Base-by-base conservation (phyloP, 2,888 invertebrate genomes). In the Erebia epiphron region DNA sequence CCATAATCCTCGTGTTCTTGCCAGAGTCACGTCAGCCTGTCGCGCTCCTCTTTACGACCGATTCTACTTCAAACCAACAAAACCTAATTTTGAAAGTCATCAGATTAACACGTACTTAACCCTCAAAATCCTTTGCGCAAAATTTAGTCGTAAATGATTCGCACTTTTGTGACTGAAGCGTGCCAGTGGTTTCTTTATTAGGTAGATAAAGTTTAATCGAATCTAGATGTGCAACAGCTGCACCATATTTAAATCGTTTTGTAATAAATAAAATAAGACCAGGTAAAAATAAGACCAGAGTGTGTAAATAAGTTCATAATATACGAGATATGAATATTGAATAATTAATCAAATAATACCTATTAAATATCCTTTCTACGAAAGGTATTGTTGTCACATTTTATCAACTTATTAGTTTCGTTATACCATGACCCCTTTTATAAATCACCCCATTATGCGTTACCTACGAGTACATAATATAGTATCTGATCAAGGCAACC, bases 31-130 rank as follows among this genome's bases (percentile, higher is more conserved):
- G 92, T 88, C 80, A 82, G 78, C 78, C 76, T 81, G 77, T 80
- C 79, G 82, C 83, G 83, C 83, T 77, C 66, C 67, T 77, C 77
- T 81, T 86, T 86, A 83, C 82, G 79, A 78, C 79, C 81, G 76
- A 81, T 83, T 82, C 82, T 80, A 73, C 80, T 74, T 83, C 83
- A 83, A 86, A 85, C 80, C 83, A 85, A 88, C 88, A 88, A 87
- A 86, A 83, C 84, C 86, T 86, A 88, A 87, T 86, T 86, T 87
- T 85, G 83, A 89, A 86, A 81, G 85, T 89, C 85, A 84, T 77
- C 83, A 84, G 87, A 89, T 90, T 91, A 89, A 82, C 78, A 68
- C 67, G 54, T 61, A 73, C 70, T 26, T 75, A 80, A 82, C 80
- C 81, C 81, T 76, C 75, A 63, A 72, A 77, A 78, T 78, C 75